These are phyloP conservation scores for Scopus umbretta DNA, from an alignment of 2,113 vertebrate genomes.

Conservation along the genomic window DNA sequence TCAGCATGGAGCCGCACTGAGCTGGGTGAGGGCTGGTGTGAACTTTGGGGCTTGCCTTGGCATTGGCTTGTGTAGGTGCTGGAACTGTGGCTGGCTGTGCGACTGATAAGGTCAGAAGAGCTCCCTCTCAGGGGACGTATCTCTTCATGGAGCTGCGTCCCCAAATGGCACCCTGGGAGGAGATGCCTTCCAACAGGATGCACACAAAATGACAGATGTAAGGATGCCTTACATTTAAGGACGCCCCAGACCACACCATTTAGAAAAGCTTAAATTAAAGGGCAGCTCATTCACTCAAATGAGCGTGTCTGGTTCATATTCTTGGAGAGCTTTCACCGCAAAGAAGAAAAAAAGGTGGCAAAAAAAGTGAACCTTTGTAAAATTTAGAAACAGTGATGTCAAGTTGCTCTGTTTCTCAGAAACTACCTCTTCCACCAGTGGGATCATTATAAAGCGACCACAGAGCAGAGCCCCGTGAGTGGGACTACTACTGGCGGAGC, in stretches of 20 bases:
- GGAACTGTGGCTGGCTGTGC: background rate
- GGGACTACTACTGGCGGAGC: background rate
- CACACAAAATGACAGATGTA: background rate
- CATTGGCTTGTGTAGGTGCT: background rate
- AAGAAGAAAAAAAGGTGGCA: background rate
- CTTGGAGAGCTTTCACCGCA: background rate
- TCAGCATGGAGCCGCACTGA: accelerated
- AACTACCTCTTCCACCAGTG: background rate
- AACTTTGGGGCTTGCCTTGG: background rate
- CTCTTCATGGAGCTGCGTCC: background rate
- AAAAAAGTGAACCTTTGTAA: background rate
- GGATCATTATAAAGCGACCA: background rate
- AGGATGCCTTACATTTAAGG: background rate
- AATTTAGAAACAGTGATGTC: background rate
- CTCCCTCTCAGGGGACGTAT: background rate
- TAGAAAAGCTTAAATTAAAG: background rate
- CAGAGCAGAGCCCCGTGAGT: background rate
- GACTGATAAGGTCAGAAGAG: background rate
- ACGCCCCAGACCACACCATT: accelerated
- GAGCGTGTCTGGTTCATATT: background rate
- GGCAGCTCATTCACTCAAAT: background rate
- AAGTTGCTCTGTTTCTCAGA: background rate
- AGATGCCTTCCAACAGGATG: background rate
- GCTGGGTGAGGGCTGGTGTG: background rate
- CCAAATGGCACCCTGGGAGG: background rate